Evolutionary conservation across 2,888 invertebrate species (phyloP), one percentile per base, ranked within the genome.

Genomic region (Baronia brevicornis): DNA sequence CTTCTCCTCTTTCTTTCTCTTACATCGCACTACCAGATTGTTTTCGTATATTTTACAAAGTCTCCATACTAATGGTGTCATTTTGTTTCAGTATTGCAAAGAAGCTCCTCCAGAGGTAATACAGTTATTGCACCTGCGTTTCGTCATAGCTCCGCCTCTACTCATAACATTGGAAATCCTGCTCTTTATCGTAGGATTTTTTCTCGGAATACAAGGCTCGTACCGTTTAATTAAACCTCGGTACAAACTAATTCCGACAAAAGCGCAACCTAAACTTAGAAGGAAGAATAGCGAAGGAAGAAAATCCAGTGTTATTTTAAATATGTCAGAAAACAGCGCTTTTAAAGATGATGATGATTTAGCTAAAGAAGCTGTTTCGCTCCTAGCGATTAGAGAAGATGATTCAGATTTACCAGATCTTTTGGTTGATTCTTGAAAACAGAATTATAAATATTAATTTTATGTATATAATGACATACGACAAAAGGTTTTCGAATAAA

Each of bases 121-220:
- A 10, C 47, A 65, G 2, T 49, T 88, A 1, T 61, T 87, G 1
- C 70, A 74, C 9, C 55, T 87, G 1, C 74, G 86, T 1, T 72
- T 87, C 38, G 71, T 84, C 38, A 66, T 85, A 22, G 84, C 77
- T 0, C 89, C 88, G 1, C 74, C 85, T 1, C 46, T 84, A 2
- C 62, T 88, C 49, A 72, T 82, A 44, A 64, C 75, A 1, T 17
- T 80, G 1, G 71, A 84, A 28, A 65, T 84, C n/a, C 20, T 84
- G 0, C 62, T 87, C 17, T 59, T 85, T 38, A 26, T 79, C 27
- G 50, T 69, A 3, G 88, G 89, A 2, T 26, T 82, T 3, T 58
- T 78, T 27, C 60, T 87, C 5, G 62, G 85, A 3, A 60, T 68
- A 8, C 71, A 67, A 39, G 74, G 80, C 1, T 54, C 68, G 11